These are phyloP conservation scores for Thaleichthys pacificus DNA, from an alignment of 2,797 vertebrate species.

Conservation along the genomic window DNA sequence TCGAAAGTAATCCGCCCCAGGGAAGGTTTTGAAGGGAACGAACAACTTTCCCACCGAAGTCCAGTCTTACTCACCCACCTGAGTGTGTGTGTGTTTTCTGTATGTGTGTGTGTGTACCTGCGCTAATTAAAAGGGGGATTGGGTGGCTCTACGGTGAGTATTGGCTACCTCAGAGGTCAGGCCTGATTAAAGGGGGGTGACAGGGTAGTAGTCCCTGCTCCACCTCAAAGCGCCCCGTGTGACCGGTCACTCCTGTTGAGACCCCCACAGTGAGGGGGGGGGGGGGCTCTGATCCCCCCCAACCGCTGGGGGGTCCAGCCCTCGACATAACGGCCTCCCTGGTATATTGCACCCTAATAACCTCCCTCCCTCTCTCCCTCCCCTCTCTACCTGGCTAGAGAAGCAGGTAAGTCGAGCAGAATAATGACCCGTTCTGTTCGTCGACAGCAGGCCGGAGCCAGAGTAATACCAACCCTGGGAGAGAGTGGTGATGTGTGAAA, in stretches of 20 bases:
- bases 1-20: constrained; percentile 26
- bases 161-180: neutral
- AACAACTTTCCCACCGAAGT: constrained; percentile 43
- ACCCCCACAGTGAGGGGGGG: neutral
- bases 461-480: constrained; percentile 50
- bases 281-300: no score
- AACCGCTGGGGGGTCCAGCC: no score
- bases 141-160: neutral
- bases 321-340: no score
- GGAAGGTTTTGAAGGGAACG: constrained; percentile 43
- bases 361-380: neutral
- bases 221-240: constrained; percentile 9
- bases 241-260: constrained; percentile 47
- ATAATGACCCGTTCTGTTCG: constrained; percentile 65
- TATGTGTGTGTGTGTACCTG: neutral
- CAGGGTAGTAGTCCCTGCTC: no score
- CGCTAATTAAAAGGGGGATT: constrained; percentile 7
- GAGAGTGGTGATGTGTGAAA: constrained; percentile 63
- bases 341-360: no score
- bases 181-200: neutral
- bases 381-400: neutral
- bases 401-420: constrained; percentile 48
- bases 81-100: no score
- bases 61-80: constrained; percentile 35
- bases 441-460: constrained; percentile 42